phyloP scores from a whole-genome alignment of 2,797 vertebrate genomes.

The Falco peregrinus region DNA sequence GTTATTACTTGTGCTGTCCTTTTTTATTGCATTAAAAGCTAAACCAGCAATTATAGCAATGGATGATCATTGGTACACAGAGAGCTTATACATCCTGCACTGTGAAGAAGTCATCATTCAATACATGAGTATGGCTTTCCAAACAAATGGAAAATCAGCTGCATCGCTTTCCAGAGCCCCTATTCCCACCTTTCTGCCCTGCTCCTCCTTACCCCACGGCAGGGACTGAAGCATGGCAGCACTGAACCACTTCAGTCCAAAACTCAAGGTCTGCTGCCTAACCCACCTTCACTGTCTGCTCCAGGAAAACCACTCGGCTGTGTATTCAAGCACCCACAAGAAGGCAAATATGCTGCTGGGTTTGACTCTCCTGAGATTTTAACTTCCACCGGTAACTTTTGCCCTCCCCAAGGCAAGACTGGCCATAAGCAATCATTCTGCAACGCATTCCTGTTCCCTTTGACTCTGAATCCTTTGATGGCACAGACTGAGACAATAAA shows the following conservation, averaged over 20 bases:
- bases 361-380: background rate
- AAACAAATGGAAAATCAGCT: background rate
- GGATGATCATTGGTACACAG: background rate
- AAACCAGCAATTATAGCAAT: background rate
- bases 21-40: background rate
- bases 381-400: background rate
- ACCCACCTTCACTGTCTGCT: background rate
- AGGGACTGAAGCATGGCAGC: background rate
- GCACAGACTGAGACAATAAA: background rate
- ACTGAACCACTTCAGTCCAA: background rate
- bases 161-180: background rate
- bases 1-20: background rate
- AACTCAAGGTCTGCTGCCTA: accelerated
- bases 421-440: background rate
- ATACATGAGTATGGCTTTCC: background rate
- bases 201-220: background rate
- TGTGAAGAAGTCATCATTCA: background rate
- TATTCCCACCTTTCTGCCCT: background rate
- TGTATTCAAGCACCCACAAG: background rate
- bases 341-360: background rate
- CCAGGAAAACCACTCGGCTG: background rate
- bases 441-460: background rate
- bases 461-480: background rate
- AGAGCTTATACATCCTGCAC: background rate
- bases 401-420: background rate